Evolutionary conservation across 2,797 vertebrate species (phyloP).

Genomic region (Garrulus glandarius): DNA sequence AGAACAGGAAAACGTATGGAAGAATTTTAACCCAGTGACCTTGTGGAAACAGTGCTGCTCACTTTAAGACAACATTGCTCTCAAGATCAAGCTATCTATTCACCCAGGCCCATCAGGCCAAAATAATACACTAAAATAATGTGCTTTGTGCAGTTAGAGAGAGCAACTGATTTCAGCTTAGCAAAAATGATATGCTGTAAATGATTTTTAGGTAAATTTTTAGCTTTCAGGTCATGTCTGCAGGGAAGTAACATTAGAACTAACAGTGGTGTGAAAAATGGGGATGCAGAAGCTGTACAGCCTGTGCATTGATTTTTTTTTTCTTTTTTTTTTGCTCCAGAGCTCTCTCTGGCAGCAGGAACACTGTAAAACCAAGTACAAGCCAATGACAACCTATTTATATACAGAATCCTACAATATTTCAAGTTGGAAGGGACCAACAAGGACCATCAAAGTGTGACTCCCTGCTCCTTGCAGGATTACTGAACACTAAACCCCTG

Average conservation of each 20-base stretch:
- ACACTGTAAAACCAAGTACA: slow-evolving; percentile 8
- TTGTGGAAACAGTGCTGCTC: neutral
- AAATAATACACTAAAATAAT: neutral
- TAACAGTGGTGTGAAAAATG: slow-evolving; percentile 47
- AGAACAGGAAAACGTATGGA: neutral
- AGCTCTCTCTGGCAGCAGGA: slow-evolving; percentile 27
- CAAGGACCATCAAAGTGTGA: neutral
- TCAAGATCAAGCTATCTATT: neutral
- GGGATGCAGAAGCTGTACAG: slow-evolving; percentile 31
- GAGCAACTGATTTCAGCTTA: neutral
- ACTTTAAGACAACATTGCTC: neutral
- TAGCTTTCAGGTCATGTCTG: slow-evolving; percentile 39
- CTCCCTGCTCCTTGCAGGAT: neutral
- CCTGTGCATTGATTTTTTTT: slow-evolving; percentile 13
- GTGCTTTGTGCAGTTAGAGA: neutral
- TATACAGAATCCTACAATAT: neutral
- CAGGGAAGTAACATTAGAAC: slow-evolving; percentile 48
- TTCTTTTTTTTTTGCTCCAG: neutral
- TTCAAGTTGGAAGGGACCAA: neutral
- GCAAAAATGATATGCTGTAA: slow-evolving; percentile 27
- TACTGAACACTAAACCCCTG: neutral
- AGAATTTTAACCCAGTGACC: neutral
- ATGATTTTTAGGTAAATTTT: slow-evolving; percentile 46
- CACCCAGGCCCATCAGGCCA: neutral
- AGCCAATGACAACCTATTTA: slow-evolving; percentile 8